Conservation (phyloP, 2,113 vertebrate species). For the Eulemur rufifrons region DNA sequence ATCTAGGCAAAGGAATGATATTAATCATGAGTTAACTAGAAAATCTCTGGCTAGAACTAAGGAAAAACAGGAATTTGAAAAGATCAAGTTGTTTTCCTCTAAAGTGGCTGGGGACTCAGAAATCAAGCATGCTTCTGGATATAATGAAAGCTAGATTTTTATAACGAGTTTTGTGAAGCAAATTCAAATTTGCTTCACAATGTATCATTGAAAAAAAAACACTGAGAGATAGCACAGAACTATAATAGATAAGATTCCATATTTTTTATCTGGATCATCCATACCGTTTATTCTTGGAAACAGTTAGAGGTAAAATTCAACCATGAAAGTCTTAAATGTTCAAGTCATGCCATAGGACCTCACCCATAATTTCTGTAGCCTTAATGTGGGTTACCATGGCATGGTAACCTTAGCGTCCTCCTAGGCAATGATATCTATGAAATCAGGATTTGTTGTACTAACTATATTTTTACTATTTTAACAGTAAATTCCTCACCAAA, state of each 20-base stretch:
- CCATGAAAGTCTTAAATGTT: background rate
- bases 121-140: slow-evolving; percentile 5
- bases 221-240: background rate
- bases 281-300: background rate
- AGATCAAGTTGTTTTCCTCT: background rate
- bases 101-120: background rate
- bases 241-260: background rate
- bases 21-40: background rate
- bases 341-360: background rate
- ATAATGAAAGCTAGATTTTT: slow-evolving; percentile 12
- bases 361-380: background rate
- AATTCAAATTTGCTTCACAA: background rate
- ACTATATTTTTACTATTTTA: background rate
- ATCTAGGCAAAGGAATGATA: background rate
- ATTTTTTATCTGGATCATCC: background rate
- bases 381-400: background rate
- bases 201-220: background rate
- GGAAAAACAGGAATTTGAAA: background rate
- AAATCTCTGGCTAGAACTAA: slow-evolving; percentile 7
- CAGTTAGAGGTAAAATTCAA: background rate
- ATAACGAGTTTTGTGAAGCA: background rate
- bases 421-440: background rate
- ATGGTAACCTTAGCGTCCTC: background rate
- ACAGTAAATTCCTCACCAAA: background rate
- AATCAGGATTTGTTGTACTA: background rate